Percentiles rank a stretch among this genome's conserved stretches.
Conservation (phyloP, 2,888 invertebrate species). For the Himalopsyche anomala region DNA sequence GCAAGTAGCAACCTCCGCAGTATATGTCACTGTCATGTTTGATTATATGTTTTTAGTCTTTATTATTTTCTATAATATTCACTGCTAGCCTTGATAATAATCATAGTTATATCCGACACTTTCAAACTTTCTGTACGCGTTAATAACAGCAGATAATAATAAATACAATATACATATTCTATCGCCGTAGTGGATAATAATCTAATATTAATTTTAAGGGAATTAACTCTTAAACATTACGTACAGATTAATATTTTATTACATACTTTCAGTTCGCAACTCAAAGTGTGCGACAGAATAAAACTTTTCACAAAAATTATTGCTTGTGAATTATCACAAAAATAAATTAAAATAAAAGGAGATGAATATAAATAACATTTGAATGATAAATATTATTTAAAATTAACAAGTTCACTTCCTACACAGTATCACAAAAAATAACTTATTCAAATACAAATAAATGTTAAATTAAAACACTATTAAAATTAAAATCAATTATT, state of each 20-base stretch:
- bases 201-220: no score
- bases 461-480: background rate
- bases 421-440: background rate
- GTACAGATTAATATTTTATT: no score
- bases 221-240: no score
- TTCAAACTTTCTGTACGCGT: no score
- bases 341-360: background rate
- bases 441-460: background rate
- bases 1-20: slow-evolving; percentile 90
- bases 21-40: slow-evolving; percentile 91
- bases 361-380: background rate
- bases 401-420: background rate
- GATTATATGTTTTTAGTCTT: background rate
- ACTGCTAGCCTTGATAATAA: slow-evolving; percentile 33
- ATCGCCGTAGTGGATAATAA: background rate
- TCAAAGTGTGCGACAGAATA: background rate
- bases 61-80: slow-evolving; percentile 14
- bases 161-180: background rate
- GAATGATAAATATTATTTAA: background rate
- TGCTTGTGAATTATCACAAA: background rate
- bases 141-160: background rate
- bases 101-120: background rate
- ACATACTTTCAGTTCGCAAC: no score
- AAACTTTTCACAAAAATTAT: background rate
- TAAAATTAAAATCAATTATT: background rate